Evolutionary conservation across 2,113 vertebrate species (phyloP).

Genomic region (Lophura nycthemera): DNA sequence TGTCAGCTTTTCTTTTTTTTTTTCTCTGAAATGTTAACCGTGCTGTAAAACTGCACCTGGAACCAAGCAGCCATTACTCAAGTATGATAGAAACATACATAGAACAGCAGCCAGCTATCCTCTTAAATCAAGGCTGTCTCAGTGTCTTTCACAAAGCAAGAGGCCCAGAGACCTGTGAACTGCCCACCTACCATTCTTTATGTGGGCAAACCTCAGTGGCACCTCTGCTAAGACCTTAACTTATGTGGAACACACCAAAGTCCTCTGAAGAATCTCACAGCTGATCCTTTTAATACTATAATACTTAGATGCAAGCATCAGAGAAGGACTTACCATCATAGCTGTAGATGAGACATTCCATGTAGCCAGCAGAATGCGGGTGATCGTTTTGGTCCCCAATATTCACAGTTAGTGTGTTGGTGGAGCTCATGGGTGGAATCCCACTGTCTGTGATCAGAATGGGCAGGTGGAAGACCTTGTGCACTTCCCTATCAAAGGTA

Average conservation of each 20-base stretch:
- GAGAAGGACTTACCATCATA: slow-evolving; percentile 78
- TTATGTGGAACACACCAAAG: background rate
- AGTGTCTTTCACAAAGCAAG: background rate
- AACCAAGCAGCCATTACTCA: background rate
- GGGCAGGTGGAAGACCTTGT: slow-evolving; percentile 83
- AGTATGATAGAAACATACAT: background rate
- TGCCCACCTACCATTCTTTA: background rate
- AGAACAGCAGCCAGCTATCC: background rate
- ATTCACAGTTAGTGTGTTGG: slow-evolving; percentile 82
- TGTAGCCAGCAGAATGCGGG: slow-evolving; percentile 85
- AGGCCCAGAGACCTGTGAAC: background rate
- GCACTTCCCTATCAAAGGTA: slow-evolving; percentile 86
- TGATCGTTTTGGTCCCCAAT: slow-evolving; percentile 90
- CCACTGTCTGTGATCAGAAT: slow-evolving; percentile 88
- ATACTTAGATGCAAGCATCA: background rate
- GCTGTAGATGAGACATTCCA: slow-evolving; percentile 86
- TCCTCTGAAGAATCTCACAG: background rate
- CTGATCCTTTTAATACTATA: background rate
- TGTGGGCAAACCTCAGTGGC: background rate
- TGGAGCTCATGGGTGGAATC: slow-evolving; percentile 86
- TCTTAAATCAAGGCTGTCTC: background rate
- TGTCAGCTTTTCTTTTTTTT: background rate
- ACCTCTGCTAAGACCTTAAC: background rate
- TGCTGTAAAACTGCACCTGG: background rate
- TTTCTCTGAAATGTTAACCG: background rate